Conservation (phyloP, 2,888 invertebrate species). For the Conchocele bisecta region DNA sequence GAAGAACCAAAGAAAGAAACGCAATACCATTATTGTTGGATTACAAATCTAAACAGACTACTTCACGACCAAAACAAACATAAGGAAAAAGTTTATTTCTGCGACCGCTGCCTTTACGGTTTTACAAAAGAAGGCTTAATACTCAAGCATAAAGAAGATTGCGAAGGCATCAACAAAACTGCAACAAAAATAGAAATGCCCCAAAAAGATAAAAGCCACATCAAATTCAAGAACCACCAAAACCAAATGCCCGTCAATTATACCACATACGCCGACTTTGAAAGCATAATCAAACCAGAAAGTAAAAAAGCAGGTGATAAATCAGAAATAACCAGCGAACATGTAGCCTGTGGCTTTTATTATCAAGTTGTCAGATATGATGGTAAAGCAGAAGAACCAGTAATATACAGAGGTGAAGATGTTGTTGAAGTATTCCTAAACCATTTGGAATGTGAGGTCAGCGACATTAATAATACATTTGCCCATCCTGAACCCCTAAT, state of each 20-base stretch:
- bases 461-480: conserved; percentile 19
- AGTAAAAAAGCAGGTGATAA: conserved; percentile 5
- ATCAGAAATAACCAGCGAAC: conserved; percentile 24
- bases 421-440: conserved; percentile 21
- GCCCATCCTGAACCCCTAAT: conserved; percentile 7
- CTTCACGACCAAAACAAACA: conserved; percentile 32
- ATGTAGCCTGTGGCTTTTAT: conserved; percentile 31
- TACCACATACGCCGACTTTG: conserved; percentile 26
- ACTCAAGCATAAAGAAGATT: conserved; percentile 32
- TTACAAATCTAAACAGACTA: conserved; percentile 23
- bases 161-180: conserved; percentile 27
- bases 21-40: neutral
- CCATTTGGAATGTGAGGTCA: conserved; percentile 14
- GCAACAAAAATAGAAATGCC: conserved; percentile 27
- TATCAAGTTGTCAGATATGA: conserved; percentile 32
- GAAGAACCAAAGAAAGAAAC: neutral
- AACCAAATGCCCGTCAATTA: conserved; percentile 20
- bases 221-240: conserved; percentile 20
- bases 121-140: no score
- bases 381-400: conserved; percentile 19
- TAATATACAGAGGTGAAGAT: conserved; percentile 24
- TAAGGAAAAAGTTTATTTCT: no score
- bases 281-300: conserved; percentile 20
- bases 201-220: no score
- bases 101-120: no score